A percentile compares a stretch with the other conserved stretches of the same genome.
These are phyloP conservation scores for Drosophila pseudotalamancana DNA, from an alignment of 2,888 invertebrate species.

Conservation along the genomic window DNA sequence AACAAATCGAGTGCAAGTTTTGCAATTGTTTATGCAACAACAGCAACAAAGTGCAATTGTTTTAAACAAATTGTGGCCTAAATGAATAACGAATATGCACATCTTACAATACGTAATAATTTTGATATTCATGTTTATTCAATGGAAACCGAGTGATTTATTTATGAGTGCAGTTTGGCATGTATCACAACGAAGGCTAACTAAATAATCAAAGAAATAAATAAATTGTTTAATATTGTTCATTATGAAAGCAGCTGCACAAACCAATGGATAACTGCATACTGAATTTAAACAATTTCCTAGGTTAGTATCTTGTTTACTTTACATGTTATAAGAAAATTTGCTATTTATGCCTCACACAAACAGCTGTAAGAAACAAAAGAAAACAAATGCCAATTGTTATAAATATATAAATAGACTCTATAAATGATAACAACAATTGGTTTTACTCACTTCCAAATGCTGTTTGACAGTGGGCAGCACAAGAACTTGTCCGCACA, in stretches of 20 bases:
- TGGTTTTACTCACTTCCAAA: neutral
- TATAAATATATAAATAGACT: constrained; percentile 25
- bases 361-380: constrained; percentile 17
- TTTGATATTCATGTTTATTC: constrained; percentile 9
- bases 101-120: constrained; percentile 19
- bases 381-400: constrained; percentile 36
- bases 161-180: constrained; percentile 33
- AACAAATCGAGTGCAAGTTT: constrained; percentile 53
- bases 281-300: constrained; percentile 1
- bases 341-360: neutral
- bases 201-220: constrained; percentile 5
- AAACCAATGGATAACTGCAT: constrained; percentile 15
- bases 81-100: constrained; percentile 14
- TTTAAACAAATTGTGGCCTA: constrained; percentile 53
- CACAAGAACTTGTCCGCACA: constrained; percentile 24
- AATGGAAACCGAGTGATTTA: constrained; percentile 39
- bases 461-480: constrained; percentile 22
- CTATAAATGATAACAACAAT: neutral
- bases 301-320: constrained; percentile 31
- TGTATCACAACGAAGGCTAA: constrained; percentile 30
- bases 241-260: constrained; percentile 35
- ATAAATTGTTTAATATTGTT: no score
- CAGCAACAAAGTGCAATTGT: constrained; percentile 53
- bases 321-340: neutral
- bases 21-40: constrained; percentile 68